Evolutionary conservation across 1,140 invertebrate species (phyloP), one percentile per base, ranked within the genome.

Genomic region (Whitmania pigra): DNA sequence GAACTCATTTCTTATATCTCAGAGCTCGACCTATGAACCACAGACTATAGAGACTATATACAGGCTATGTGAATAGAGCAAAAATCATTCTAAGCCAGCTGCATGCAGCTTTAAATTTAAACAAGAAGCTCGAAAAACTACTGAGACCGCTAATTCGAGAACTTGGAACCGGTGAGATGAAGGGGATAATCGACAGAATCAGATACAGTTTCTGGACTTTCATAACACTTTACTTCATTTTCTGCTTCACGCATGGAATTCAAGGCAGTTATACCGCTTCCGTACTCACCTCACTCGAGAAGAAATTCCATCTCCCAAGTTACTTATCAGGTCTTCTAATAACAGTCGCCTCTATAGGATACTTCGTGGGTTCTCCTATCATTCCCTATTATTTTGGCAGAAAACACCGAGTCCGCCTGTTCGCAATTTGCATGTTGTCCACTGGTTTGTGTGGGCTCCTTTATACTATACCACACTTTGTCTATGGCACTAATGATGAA

Each of bases 201-300:
- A 49, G 43, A 49, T 49, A 49, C 43, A 49, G 9, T 63, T 25
- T 63, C 29, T 68, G 67, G 67, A 68, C 67, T 22, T 68, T 68
- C 36, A 68, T 68, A 11, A 18, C 36, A 13, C 36, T 68, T 9
- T 68, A 68, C 18, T 18, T 68, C 9, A 40, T 68, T 43, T 68
- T 68, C n/a, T 31, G 27, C 27, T 68, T 68, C 67, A 68, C 67
- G n/a, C 67, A 68, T 43, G 67, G 36, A 3, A 43, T 68, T n/a
- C 36, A 68, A 68, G 36, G 53, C 11, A 53, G 69, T n/a, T 49
- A 25, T 25, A 68, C 67, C 25, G 40, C 40, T 36, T 68, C 67
- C n/a, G 17, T 68, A 7, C 36, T 68, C 25, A 40, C 67, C n/a
- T 29, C 67, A 31, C 27, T 68, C 25, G 67, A 68, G n/a, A 68